These are phyloP conservation scores for Onychostoma macrolepis DNA, from an alignment of 2,113 vertebrate species.

Conservation along the genomic window DNA sequence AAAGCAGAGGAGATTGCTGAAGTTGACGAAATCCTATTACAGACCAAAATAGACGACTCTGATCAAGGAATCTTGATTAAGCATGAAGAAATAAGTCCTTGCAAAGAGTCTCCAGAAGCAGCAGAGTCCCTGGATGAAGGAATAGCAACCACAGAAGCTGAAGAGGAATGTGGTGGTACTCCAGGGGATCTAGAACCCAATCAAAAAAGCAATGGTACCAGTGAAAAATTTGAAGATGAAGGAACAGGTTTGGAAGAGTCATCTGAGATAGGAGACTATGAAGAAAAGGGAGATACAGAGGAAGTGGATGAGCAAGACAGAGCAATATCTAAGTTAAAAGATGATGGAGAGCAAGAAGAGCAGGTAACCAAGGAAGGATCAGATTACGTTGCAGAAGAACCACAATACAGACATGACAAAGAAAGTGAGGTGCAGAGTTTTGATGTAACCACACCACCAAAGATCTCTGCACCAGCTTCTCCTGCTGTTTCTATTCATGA, in stretches of 20 bases:
- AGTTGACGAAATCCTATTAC: constrained; percentile 74
- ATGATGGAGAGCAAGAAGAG: constrained; percentile 61
- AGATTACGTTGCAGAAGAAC: constrained; percentile 69
- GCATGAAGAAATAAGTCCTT: constrained; percentile 73
- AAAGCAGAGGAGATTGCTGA: constrained; percentile 83
- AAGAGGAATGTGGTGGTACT: constrained; percentile 87
- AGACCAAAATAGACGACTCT: constrained; percentile 71
- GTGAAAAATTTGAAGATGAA: constrained; percentile 92
- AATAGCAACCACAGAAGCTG: constrained; percentile 90
- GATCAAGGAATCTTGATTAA: constrained; percentile 71
- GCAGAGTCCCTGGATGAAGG: constrained; percentile 90
- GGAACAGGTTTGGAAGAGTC: constrained; percentile 90
- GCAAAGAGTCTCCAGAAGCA: constrained; percentile 83
- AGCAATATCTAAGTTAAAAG: constrained; percentile 66
- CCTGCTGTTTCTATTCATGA: constrained; percentile 87
- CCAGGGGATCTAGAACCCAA: constrained; percentile 85
- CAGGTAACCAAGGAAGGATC: constrained; percentile 74
- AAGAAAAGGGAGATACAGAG: constrained; percentile 91
- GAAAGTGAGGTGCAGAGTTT: constrained; percentile 76
- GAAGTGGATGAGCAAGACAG: constrained; percentile 84
- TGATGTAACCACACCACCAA: constrained; percentile 72
- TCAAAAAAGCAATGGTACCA: constrained; percentile 80
- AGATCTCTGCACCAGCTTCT: constrained; percentile 79
- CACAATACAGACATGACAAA: constrained; percentile 67
- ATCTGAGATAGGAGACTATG: constrained; percentile 87